These are phyloP conservation scores for Aurelia sp. DNA, from an alignment of 30 jellyfish, hydroid and myxozoan genomes.

Conservation along the genomic window DNA sequence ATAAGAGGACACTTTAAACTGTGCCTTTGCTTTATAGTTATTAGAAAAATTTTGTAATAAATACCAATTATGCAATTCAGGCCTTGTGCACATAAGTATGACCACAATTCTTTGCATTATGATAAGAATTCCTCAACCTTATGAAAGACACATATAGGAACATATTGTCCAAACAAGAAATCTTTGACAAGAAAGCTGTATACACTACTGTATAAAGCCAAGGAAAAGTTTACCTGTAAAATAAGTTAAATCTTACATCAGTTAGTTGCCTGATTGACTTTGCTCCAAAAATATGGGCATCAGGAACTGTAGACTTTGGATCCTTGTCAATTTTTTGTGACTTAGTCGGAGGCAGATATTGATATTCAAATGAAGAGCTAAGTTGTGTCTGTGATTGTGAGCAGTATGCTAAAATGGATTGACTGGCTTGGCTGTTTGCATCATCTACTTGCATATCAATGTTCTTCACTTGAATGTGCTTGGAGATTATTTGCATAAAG, in stretches of 20 bases:
- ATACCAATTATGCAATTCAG: too few species aligned
- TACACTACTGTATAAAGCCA: too few species aligned
- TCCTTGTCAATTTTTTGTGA: neutral
- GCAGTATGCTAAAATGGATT: conserved; percentile 16
- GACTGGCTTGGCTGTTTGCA: conserved; percentile 14
- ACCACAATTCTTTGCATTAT: too few species aligned
- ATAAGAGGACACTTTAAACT: too few species aligned
- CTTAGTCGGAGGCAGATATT: conserved; percentile 33
- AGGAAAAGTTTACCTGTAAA: too few species aligned
- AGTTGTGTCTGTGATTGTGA: conserved; percentile 42
- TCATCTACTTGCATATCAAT: conserved; percentile 12
- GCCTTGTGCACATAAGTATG: too few species aligned
- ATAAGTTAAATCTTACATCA: conserved; percentile 1
- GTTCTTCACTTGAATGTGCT: conserved; percentile 15
- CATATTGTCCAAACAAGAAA: too few species aligned
- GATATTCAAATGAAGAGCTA: conserved; percentile 42
- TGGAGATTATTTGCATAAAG: conserved; percentile 9
- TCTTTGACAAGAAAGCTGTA: too few species aligned
- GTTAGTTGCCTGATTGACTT: conserved; percentile 45
- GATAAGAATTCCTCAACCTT: too few species aligned
- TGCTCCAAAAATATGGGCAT: conserved; percentile 38
- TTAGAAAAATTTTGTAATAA: too few species aligned
- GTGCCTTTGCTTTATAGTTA: too few species aligned
- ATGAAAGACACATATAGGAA: too few species aligned
- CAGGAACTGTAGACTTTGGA: neutral